phyloP scores from a whole-genome alignment of 2,888 invertebrate species.

The Parapristionchus giblindavisi region DNA sequence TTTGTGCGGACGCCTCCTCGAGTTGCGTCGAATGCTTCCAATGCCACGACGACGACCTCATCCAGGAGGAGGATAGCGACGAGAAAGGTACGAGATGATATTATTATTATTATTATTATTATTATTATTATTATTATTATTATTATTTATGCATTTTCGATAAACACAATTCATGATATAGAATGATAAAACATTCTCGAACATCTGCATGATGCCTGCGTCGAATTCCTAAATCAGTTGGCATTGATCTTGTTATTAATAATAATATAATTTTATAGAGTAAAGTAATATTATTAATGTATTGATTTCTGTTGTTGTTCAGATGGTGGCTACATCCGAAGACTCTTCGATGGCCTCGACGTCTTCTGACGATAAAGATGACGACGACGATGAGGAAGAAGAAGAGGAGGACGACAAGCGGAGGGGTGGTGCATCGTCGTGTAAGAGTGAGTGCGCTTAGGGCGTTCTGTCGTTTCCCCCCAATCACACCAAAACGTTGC shows the following conservation, averaged over 20 bases:
- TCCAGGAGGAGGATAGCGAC: slow-evolving; percentile 11
- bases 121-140: neutral
- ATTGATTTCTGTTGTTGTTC: neutral
- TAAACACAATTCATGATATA: neutral
- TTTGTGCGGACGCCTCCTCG: too few species aligned
- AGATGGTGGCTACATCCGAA: slow-evolving; percentile 24
- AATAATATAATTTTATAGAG: too few species aligned
- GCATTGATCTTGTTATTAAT: too few species aligned
- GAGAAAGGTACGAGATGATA: slow-evolving; percentile 29
- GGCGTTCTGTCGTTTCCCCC: too few species aligned
- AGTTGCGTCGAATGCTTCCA: too few species aligned
- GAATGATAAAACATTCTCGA: neutral
- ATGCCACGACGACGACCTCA: slow-evolving; percentile 17
- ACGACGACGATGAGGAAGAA: too few species aligned
- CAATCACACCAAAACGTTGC: too few species aligned
- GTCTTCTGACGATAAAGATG: slow-evolving; percentile 13
- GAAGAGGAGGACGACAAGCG: slow-evolving; percentile 10
- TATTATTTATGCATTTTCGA: neutral
- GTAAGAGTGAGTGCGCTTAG: slow-evolving; percentile 35
- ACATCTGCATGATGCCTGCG: too few species aligned
- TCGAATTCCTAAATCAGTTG: too few species aligned
- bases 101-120: neutral
- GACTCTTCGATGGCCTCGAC: slow-evolving; percentile 28
- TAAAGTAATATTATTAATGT: neutral
- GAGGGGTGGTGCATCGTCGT: neutral